phyloP scores from a whole-genome alignment of 2,888 invertebrate genomes.

The Caenorhabditis panamensis region DNA sequence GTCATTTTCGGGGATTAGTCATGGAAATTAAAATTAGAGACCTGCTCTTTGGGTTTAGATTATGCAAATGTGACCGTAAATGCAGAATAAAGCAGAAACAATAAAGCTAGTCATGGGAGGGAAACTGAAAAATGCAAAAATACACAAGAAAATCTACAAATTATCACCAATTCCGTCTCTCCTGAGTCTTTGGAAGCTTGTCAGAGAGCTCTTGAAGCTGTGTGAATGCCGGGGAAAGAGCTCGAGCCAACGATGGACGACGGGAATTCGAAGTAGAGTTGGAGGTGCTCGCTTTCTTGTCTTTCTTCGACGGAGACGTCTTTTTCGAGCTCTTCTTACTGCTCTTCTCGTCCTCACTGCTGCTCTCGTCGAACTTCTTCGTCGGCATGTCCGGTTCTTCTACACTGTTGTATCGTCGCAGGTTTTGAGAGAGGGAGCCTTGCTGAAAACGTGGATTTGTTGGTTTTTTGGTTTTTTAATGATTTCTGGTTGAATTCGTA shows the following conservation, averaged over 20 bases:
- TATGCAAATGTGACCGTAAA: conserved; percentile 44
- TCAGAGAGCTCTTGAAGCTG: conserved; percentile 19
- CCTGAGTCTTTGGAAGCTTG: conserved; percentile 31
- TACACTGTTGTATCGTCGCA: conserved; percentile 50
- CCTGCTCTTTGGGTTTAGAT: conserved; percentile 31
- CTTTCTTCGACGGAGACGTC: too few relatives aligned
- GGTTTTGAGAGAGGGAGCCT: conserved; percentile 31
- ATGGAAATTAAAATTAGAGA: conserved; percentile 13
- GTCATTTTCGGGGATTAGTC: background rate
- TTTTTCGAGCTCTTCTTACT: conserved; percentile 49
- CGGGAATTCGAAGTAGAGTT: conserved; percentile 12
- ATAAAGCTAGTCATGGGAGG: conserved; percentile 40
- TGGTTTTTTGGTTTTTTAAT: too few relatives aligned
- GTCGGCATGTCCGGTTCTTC: conserved; percentile 58
- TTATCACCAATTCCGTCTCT: conserved; percentile 33
- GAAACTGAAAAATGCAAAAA: conserved; percentile 11
- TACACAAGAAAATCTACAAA: conserved; percentile 10
- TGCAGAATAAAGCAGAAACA: background rate
- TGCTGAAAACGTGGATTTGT: conserved; percentile 43
- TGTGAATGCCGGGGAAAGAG: conserved; percentile 33
- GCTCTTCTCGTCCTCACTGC: conserved; percentile 62
- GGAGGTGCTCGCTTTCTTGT: too few relatives aligned
- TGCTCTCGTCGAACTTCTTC: conserved; percentile 65
- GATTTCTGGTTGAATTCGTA: too few relatives aligned
- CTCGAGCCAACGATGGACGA: conserved; percentile 36